phyloP scores from a whole-genome alignment of 2,888 invertebrate species.

The Podotricha telesiphe region DNA sequence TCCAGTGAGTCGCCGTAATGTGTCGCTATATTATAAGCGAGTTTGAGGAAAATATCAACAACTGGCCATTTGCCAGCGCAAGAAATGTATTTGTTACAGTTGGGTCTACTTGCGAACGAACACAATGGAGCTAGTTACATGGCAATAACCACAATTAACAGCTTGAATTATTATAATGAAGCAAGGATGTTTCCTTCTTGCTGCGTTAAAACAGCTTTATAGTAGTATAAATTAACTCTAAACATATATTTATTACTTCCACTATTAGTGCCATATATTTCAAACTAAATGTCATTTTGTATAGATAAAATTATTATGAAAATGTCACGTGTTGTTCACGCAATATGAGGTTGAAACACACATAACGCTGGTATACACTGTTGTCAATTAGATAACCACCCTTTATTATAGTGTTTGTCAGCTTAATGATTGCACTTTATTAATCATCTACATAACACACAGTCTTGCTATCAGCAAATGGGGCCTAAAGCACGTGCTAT shows the following conservation, averaged over 20 bases:
- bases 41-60: constrained; percentile 56
- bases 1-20: constrained; percentile 46
- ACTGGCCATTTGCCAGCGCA: constrained; percentile 59
- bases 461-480: too few species aligned
- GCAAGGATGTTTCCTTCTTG: constrained; percentile 17
- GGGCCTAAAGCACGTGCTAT: too few species aligned
- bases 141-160: constrained; percentile 25
- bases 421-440: neutral
- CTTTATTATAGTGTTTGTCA: neutral
- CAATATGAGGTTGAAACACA: neutral
- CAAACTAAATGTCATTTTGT: neutral
- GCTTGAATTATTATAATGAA: constrained; percentile 21
- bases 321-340: neutral
- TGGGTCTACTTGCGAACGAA: constrained; percentile 41
- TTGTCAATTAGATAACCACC: neutral
- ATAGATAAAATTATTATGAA: neutral
- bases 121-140: constrained; percentile 29
- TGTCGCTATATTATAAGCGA: constrained; percentile 53
- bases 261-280: constrained; percentile 4
- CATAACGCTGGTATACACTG: neutral
- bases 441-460: neutral
- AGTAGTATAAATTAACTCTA: constrained; percentile 15
- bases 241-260: constrained; percentile 11
- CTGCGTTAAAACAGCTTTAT: constrained; percentile 8
- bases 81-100: constrained; percentile 60